phyloP scores from a whole-genome alignment of 23 tunicate genomes.

The Halocynthia roretzi region DNA sequence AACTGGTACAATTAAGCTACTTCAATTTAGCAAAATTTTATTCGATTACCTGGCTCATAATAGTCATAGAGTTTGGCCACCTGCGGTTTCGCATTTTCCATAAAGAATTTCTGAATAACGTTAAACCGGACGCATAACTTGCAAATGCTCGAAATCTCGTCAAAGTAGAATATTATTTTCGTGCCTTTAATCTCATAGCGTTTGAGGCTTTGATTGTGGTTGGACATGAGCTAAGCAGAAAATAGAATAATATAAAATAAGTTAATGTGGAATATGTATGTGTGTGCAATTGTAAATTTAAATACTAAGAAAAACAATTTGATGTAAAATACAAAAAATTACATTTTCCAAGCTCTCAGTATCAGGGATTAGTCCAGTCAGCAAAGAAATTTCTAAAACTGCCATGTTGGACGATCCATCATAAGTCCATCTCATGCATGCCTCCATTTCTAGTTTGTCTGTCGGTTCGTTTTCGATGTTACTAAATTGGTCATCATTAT shows the following conservation, averaged over 20 bases:
- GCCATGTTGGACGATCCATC: slow-evolving; percentile 93
- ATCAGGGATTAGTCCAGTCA: slow-evolving; percentile 65
- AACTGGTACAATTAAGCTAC: too few species aligned
- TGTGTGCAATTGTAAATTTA: background rate
- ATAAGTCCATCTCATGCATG: slow-evolving; percentile 69
- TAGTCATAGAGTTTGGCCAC: slow-evolving; percentile 78
- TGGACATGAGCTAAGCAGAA: slow-evolving; percentile 19
- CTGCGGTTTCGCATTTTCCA: slow-evolving; percentile 28
- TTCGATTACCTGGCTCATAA: slow-evolving; percentile 80
- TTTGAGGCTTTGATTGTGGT: slow-evolving; percentile 37
- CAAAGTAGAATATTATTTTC: slow-evolving; percentile 73
- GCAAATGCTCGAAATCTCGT: slow-evolving; percentile 79
- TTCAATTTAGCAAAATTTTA: too few species aligned
- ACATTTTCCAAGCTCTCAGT: slow-evolving; percentile 60
- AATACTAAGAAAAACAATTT: background rate
- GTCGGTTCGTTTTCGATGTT: background rate
- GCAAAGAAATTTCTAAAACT: slow-evolving; percentile 63
- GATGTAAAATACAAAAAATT: background rate
- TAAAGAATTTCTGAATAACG: slow-evolving; percentile 18
- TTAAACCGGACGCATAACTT: slow-evolving; percentile 70
- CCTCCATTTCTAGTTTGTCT: slow-evolving; percentile 24
- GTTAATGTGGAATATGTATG: background rate
- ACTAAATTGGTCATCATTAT: background rate
- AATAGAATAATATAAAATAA: background rate
- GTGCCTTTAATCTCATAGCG: slow-evolving; percentile 53